Base-by-base conservation (phyloP, 1,140 invertebrate species). In the Stegodyphus dumicola region DNA sequence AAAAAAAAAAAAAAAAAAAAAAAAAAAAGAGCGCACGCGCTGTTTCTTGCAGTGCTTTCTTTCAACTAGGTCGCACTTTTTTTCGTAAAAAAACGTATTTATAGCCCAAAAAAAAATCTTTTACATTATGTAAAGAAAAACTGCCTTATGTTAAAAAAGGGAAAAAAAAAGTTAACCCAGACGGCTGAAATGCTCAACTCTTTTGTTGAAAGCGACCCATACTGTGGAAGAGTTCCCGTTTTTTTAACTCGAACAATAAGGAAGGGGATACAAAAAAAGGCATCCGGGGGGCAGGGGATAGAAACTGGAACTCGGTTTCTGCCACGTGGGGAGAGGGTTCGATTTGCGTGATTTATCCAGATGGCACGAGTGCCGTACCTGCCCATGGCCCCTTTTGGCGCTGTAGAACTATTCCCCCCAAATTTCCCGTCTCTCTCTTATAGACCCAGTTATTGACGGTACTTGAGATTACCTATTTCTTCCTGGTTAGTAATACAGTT, bases 181-280 rank as follows among this genome's bases (percentile, higher is more conserved):
- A 15, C 9, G 56, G 56, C 70, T 65, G 70, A 83, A 75, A 83
- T 75, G 54, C 18, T 76, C 81, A 85, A 85, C 81, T 85, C 81
- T 85, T 83, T 85, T 85, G 81, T 85, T 77, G 71, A 17, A 9
- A 33, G 54, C 80, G 80, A 83, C 80, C 80, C 56, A 60, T 56
- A 52, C 65, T 49, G 49, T 65, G 49, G 71, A 83, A 83, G 80
- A 83, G 80, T 83, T 83, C 52, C 71, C 52, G 48, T 51, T 75
- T 76, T 64, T 75, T 66, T 48, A 17, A 17, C 49, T 7, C 51
- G 17, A 85, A 75, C 71, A 85, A 77, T 75, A 52, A 69, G n/a
- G 52, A 64, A 17, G 52, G 65, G n/a, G 52, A 64, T 48, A 51
- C 7, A 69, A 76, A 76, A 76, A 76, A 75, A 52, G 17, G 56